Evolutionary conservation across 1,140 invertebrate genomes (phyloP), one percentile per base, ranked within the genome.

Genomic region (Diabrotica virgifera): DNA sequence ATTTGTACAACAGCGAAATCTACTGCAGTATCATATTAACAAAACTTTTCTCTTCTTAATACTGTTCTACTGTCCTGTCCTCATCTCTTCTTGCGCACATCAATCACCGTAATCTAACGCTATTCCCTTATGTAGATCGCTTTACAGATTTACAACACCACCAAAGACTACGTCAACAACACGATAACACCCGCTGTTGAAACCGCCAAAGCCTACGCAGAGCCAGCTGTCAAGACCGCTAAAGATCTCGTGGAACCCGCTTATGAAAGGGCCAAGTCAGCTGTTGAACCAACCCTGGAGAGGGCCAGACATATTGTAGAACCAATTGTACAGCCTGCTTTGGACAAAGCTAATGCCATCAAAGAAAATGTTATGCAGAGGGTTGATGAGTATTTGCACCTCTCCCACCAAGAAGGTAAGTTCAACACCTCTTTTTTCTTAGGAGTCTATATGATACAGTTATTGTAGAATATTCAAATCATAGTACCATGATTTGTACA

Each of bases 71-170:
- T 24, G 24, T 24, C 24, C 24, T 24, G 24, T 24, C 24, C 24
- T 24, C 24, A 24, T 24, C 24, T 24, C 24, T 24, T 46, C 36
- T 52, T 10, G 57, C 36, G 36, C 24, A 51, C 62, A 64, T 68
- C 52, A 46, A 59, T 65, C 63, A 68, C 63, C 64, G 58, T 59
- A 65, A 36, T 59, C 55, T 24, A 67, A 52, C 51, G 36, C 59
- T 46, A 10, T 46, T 36, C 38, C 67, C 65, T 69, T 68, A 72
- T 69, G 66, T 58, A 76, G 75, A 55, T 76, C 8, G 57, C 75
- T 72, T 77, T 78, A 10, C 75, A 86, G 85, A 78, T 87, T 62
- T 85, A 85, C 72, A 79, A 75, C 63, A 83, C 78, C 24, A 85
- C 85, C 9, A 82, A 83, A 73, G 83, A 84, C 14, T 85, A 81